These are phyloP conservation scores for Protobothrops mucrosquamatus DNA, from an alignment of 2,113 vertebrate genomes.

Conservation along the genomic window DNA sequence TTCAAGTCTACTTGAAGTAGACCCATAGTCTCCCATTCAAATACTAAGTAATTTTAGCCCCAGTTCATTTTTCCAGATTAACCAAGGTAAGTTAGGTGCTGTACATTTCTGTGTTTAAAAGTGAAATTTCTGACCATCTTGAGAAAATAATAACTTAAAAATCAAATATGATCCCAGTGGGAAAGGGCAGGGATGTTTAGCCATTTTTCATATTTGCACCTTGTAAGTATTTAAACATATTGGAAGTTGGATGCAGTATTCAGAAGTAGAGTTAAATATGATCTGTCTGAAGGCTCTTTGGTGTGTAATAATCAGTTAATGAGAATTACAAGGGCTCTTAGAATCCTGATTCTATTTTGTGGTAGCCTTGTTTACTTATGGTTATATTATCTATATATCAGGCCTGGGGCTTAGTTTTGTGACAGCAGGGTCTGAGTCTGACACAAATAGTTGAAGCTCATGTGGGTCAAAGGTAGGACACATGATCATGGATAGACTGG, in stretches of 20 bases:
- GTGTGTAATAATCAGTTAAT: neutral
- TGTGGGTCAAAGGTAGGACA: neutral
- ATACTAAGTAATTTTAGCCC: neutral
- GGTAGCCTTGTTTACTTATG: neutral
- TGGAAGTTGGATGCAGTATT: neutral
- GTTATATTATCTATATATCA: neutral
- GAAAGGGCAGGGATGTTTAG: neutral
- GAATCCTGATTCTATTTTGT: neutral
- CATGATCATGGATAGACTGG: neutral
- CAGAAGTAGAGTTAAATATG: neutral
- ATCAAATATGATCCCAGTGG: neutral
- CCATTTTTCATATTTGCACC: neutral
- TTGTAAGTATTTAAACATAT: neutral
- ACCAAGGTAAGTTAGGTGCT: neutral
- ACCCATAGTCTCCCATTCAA: neutral
- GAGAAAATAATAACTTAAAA: neutral
- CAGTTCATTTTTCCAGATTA: neutral
- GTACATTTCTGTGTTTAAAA: slow-evolving; percentile 3
- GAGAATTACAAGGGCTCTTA: neutral
- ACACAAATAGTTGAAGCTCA: neutral
- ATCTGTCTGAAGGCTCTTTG: neutral
- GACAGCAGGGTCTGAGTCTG: neutral
- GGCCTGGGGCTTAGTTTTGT: neutral
- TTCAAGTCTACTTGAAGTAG: neutral
- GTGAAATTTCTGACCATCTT: neutral